Conservation (phyloP, 1,140 invertebrate species). For the Drosophila aff. region DNA sequence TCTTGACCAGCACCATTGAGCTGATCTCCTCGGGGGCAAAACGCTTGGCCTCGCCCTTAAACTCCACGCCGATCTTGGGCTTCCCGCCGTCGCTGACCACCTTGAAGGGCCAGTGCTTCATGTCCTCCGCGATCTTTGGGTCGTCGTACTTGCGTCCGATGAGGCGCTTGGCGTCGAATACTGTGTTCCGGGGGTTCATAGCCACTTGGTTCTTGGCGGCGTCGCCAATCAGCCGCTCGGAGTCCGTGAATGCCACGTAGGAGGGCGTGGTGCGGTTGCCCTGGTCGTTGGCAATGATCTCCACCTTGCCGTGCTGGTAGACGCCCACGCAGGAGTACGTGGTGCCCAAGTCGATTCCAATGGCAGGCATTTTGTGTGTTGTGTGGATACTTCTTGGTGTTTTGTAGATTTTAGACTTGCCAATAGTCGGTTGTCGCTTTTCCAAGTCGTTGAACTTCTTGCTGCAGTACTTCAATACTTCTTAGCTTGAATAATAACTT, state of each 20-base stretch:
- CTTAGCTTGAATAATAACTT: conserved; percentile 12
- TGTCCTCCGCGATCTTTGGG: conserved; percentile 90
- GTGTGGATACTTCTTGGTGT: conserved; percentile 14
- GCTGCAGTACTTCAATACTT: background rate
- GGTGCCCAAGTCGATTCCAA: conserved; percentile 91
- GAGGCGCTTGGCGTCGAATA: conserved; percentile 87
- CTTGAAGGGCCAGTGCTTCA: conserved; percentile 92
- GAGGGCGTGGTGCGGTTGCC: conserved; percentile 98
- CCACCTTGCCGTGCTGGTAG: conserved; percentile 93
- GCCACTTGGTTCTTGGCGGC: conserved; percentile 90
- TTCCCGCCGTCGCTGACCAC: conserved; percentile 89
- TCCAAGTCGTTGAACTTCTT: conserved; percentile 12
- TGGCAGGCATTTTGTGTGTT: conserved; percentile 86
- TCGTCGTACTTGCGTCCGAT: conserved; percentile 90
- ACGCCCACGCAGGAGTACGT: conserved; percentile 93
- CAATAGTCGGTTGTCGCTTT: conserved; percentile 3
- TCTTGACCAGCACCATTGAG: conserved; percentile 91
- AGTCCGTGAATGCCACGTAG: conserved; percentile 98
- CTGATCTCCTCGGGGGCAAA: conserved; percentile 92
- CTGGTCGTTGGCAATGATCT: conserved; percentile 97
- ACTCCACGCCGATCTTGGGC: conserved; percentile 90
- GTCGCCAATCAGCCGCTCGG: conserved; percentile 97
- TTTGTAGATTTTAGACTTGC: background rate
- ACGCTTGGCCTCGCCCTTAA: conserved; percentile 90
- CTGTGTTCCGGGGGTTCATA: conserved; percentile 83